phyloP scores from a whole-genome alignment of 2,113 vertebrate genomes.

The Scolopax mira region DNA sequence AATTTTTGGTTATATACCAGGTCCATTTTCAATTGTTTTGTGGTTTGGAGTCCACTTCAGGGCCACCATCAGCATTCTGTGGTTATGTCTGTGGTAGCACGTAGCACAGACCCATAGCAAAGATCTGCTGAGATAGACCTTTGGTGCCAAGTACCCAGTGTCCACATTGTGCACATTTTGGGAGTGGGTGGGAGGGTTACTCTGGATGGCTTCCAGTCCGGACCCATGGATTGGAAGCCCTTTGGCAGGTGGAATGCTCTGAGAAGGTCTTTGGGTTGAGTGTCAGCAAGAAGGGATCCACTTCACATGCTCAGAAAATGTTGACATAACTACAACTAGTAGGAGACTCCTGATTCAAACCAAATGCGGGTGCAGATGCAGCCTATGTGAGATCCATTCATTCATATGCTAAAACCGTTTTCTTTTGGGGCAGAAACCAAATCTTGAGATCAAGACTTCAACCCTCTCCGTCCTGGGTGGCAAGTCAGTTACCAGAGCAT shows the following conservation, averaged over 20 bases:
- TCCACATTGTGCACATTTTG: neutral
- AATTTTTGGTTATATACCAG: neutral
- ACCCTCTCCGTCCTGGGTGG: neutral
- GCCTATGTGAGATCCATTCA: neutral
- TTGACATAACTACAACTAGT: neutral
- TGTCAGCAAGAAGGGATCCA: neutral
- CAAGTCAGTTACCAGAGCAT: neutral
- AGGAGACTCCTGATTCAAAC: neutral
- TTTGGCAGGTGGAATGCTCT: neutral
- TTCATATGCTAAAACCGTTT: neutral
- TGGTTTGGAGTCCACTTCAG: neutral
- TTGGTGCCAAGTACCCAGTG: neutral
- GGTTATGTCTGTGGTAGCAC: neutral
- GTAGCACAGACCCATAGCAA: neutral
- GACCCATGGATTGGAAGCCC: neutral
- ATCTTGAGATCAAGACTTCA: neutral
- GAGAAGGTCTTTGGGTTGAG: neutral
- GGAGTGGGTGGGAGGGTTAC: neutral
- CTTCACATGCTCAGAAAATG: neutral
- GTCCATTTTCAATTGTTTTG: neutral
- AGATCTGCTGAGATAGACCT: neutral
- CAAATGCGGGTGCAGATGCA: neutral
- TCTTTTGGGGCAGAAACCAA: neutral
- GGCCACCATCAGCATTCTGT: neutral
- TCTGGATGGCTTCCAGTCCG: neutral